Percentiles rank a stretch among this genome's conserved stretches.
Evolutionary conservation across 2,888 invertebrate genomes (phyloP).

Genomic region (Halictus ligatus): DNA sequence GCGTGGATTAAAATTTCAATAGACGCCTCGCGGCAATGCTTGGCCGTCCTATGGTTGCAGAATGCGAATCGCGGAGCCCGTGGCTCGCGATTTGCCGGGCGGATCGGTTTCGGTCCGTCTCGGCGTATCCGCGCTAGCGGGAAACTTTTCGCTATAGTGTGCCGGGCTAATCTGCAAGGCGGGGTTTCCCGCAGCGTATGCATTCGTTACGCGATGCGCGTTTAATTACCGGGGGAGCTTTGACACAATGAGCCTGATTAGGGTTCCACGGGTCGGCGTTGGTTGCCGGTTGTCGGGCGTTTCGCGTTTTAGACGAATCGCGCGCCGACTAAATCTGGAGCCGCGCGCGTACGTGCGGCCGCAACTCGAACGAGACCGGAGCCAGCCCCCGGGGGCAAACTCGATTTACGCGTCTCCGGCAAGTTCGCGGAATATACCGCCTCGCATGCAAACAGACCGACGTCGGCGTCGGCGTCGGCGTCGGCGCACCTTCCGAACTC

Average conservation of each 20-base stretch:
- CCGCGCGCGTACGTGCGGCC: slow-evolving; percentile 33
- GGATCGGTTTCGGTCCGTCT: neutral
- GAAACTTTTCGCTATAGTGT: neutral
- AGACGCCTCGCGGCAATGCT: too few relatives aligned
- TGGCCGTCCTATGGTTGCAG: too few relatives aligned
- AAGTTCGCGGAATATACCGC: slow-evolving; percentile 45
- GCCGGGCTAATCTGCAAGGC: neutral
- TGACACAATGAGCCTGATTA: slow-evolving; percentile 50
- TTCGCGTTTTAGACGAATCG: slow-evolving; percentile 35
- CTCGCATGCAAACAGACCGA: slow-evolving; percentile 41
- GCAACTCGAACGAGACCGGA: slow-evolving; percentile 37
- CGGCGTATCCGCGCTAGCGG: neutral
- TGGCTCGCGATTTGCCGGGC: neutral
- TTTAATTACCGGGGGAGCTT: slow-evolving; percentile 31
- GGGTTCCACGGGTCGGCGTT: neutral
- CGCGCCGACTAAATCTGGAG: slow-evolving; percentile 33
- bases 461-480: slow-evolving; percentile 14
- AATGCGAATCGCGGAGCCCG: too few relatives aligned
- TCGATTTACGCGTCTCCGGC: slow-evolving; percentile 60
- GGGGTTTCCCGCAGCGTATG: neutral
- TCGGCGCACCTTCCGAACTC: neutral
- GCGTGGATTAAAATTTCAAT: too few relatives aligned
- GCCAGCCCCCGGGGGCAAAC: slow-evolving; percentile 41
- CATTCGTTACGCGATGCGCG: slow-evolving; percentile 7
- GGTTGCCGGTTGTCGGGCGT: slow-evolving; percentile 1